Evolutionary conservation across 2,888 invertebrate genomes (phyloP), one percentile per base, ranked within the genome.

Genomic region (Drosophila kanekoi): DNA sequence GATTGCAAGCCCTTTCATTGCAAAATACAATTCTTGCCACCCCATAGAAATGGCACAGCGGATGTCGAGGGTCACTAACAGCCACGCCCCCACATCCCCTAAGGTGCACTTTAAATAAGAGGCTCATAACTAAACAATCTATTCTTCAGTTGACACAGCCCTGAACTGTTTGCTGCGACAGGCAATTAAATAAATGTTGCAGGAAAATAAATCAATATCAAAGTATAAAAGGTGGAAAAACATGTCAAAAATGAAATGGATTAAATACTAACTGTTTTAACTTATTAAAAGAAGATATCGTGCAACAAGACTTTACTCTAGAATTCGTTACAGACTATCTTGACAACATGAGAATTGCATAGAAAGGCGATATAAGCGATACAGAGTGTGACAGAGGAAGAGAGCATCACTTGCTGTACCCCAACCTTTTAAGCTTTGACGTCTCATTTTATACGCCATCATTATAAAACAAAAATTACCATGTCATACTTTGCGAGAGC

Each of bases 11-110:
- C 20, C 33, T 41, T 23, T 44, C 20, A 69, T 60, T 77, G 58
- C 47, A 58, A 64, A 37, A 38, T 59, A 54, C 52, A 73, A 77
- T 77, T 65, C 61, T 59, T 61, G 70, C 65, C 58, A 49, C 40
- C 35, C 38, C 47, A 51, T 58, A 41, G 38, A 48, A 60, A 52
- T 66, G 57, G 58, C 51, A 67, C 28, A 60, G 38, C 81, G 76
- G 72, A 77, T 71, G 74, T 60, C 51, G 73, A 69, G 62, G 69
- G 66, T 67, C 64, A 60, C 57, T 73, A 58, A 56, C 79, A 68
- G 57, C 54, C 61, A 62, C 40, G 38, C 41, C 47, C 56, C 41
- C 11, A 10, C 9, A 10, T 8, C 16, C 54, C 35, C 18, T 11
- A 16, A 18, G 20, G 41, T 35, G 51, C 52, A 52, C 52, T 59